Conservation (phyloP, 1,140 invertebrate genomes). For the Ruditapes philippinarum region DNA sequence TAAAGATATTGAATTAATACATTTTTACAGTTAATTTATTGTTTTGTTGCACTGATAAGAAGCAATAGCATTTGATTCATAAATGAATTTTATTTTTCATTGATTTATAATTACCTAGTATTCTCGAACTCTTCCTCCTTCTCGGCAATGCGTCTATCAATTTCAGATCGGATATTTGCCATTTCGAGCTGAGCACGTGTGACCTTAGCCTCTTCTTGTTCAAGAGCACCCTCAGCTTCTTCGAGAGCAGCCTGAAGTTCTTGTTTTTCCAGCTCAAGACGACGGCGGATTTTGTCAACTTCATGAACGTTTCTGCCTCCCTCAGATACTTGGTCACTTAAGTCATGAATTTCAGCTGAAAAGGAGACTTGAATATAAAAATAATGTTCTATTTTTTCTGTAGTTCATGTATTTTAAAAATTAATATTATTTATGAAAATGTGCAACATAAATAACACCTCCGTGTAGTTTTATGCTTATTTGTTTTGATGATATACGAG, state of each 20-base stretch:
- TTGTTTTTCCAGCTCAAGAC: slow-evolving; percentile 99
- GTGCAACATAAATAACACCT: too few species aligned
- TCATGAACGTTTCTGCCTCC: slow-evolving; percentile 97
- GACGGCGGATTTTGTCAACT: slow-evolving; percentile 98
- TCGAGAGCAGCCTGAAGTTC: slow-evolving; percentile 99
- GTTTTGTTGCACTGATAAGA: too few species aligned
- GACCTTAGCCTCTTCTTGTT: slow-evolving; percentile 92
- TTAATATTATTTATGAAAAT: too few species aligned
- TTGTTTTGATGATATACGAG: too few species aligned
- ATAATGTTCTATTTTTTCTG: too few species aligned
- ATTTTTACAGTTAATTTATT: too few species aligned
- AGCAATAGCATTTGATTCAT: too few species aligned
- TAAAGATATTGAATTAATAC: too few species aligned
- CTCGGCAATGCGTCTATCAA: slow-evolving; percentile 98
- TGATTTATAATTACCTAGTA: slow-evolving; percentile 89
- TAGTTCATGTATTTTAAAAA: too few species aligned
- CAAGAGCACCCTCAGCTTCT: slow-evolving; percentile 99
- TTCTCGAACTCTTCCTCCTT: slow-evolving; percentile 99
- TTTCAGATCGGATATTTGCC: slow-evolving; percentile 98
- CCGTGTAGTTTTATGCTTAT: too few species aligned
- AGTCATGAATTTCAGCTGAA: slow-evolving; percentile 98
- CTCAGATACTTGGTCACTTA: slow-evolving; percentile 99
- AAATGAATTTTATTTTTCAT: too few species aligned
- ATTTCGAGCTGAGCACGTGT: slow-evolving; percentile 98
- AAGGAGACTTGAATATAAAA: too few species aligned